Conservation (phyloP, 2,888 invertebrate genomes). For the Vanessa cardui region DNA sequence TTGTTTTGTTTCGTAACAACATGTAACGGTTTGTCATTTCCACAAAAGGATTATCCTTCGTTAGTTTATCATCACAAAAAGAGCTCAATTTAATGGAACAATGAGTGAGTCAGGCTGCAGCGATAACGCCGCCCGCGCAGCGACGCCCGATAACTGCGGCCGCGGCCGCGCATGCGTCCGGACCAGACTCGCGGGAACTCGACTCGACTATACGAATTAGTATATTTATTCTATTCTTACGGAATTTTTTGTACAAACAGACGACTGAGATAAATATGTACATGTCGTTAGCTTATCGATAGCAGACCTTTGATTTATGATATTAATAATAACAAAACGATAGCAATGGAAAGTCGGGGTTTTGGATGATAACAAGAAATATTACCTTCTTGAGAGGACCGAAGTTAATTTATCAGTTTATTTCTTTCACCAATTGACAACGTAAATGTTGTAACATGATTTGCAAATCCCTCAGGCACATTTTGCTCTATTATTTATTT, state of each 20-base stretch:
- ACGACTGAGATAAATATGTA: neutral
- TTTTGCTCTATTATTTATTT: too few species aligned
- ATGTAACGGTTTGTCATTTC: neutral
- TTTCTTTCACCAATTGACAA: too few species aligned
- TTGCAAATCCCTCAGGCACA: too few species aligned
- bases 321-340: neutral
- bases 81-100: conserved; percentile 13
- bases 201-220: neutral
- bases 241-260: neutral
- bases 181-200: conserved; percentile 2
- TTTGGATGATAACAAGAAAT: too few species aligned
- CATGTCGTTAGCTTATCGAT: neutral
- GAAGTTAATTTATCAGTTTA: too few species aligned
- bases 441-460: too few species aligned
- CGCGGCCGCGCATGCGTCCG: conserved; percentile 1
- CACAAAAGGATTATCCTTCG: conserved; percentile 10
- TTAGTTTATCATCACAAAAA: conserved; percentile 6
- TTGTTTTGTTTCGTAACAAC: neutral
- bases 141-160: neutral
- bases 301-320: neutral
- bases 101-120: conserved; percentile 6
- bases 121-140: conserved; percentile 1
- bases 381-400: too few species aligned
- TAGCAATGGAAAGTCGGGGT: too few species aligned
- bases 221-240: neutral